A percentile compares a stretch with the other conserved stretches of the same genome.
These are phyloP conservation scores for Chelonoidis abingdonii DNA, from an alignment of 2,113 vertebrate genomes.

Conservation along the genomic window DNA sequence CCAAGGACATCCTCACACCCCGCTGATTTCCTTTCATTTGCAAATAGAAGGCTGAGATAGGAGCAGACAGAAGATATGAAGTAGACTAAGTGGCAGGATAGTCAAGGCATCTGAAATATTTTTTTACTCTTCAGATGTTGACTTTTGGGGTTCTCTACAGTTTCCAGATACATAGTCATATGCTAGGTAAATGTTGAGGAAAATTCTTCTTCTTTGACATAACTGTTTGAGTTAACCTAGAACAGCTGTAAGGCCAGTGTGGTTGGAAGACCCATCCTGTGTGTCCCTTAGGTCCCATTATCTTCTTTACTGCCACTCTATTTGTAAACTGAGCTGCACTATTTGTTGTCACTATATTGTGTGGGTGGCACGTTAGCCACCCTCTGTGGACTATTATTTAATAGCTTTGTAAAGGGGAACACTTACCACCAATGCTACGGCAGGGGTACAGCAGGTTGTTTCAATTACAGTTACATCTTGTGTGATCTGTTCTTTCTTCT, in stretches of 20 bases:
- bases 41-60: neutral
- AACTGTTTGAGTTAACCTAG: neutral
- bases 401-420: neutral
- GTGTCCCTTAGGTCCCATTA: neutral
- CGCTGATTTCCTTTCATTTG: neutral
- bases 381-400: rapidly evolving
- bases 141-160: neutral
- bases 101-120: rapidly evolving
- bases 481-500: too few relatives aligned
- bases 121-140: neutral
- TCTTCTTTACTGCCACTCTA: neutral
- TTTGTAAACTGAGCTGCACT: neutral
- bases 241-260: neutral
- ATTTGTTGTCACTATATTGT: neutral
- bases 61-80: neutral
- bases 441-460: neutral
- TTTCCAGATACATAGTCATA: neutral
- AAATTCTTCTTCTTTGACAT: neutral
- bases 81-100: neutral
- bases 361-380: neutral
- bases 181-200: neutral
- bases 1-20: neutral
- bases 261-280: neutral
- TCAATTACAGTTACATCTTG: neutral
- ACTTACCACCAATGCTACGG: neutral